Conservation (phyloP, 2,888 invertebrate genomes). For the Nymphalis polychloros region DNA sequence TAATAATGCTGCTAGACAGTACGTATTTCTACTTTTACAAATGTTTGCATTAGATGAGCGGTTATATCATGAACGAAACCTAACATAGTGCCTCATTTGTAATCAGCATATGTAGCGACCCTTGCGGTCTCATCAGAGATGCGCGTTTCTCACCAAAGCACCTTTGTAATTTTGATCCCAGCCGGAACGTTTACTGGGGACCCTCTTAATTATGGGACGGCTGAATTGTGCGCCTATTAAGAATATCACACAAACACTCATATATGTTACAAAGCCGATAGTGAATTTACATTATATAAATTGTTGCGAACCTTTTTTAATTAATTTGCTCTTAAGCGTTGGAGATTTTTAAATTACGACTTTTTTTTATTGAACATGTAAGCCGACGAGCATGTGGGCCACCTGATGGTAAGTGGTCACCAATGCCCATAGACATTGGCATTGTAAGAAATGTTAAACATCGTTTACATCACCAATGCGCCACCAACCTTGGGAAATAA, state of each 20-base stretch:
- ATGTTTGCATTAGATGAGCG: constrained; percentile 18
- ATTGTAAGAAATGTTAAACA: too few relatives aligned
- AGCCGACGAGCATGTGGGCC: too few relatives aligned
- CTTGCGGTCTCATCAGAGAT: constrained; percentile 56
- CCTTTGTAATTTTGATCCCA: constrained; percentile 60
- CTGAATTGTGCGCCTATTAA: constrained; percentile 46
- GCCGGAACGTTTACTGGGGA: constrained; percentile 42
- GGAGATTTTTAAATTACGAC: too few relatives aligned
- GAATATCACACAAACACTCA: constrained; percentile 22
- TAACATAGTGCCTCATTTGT: constrained; percentile 49
- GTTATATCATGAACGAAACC: constrained; percentile 37
- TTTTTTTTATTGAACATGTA: too few relatives aligned
- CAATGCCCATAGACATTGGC: too few relatives aligned
- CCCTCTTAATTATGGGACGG: constrained; percentile 53
- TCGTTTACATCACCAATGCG: too few relatives aligned
- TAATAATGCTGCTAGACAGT: too few relatives aligned
- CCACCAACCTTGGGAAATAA: too few relatives aligned
- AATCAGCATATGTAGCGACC: constrained; percentile 52
- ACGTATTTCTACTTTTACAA: neutral
- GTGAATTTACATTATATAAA: neutral
- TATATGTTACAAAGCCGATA: constrained; percentile 26
- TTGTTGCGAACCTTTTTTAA: neutral
- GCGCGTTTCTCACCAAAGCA: constrained; percentile 49
- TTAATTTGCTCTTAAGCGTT: too few relatives aligned
- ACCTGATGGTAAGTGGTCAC: too few relatives aligned